Evolutionary conservation across 1,140 invertebrate genomes (phyloP), one percentile per base, ranked within the genome.

Genomic region (Drosophila navojoa): DNA sequence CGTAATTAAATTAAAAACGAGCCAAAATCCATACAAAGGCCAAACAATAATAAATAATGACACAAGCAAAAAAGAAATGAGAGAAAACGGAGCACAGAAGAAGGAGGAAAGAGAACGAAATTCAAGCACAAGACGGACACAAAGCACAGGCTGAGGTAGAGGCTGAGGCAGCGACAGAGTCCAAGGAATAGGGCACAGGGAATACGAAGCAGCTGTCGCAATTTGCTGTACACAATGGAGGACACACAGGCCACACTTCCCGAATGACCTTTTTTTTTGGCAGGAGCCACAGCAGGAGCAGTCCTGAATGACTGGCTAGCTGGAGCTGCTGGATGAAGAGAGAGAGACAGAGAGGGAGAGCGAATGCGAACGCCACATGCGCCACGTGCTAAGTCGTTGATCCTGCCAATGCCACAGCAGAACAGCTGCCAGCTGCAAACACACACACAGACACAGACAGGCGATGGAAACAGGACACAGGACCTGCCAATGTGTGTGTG

Each of bases 351-450:
- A 29, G 47, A 68, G 69, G 61, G 50, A 22, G 45, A 25, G 58
- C 13, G 47, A 69, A 66, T 57, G 32, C 40, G 70, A 75, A 79
- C 70, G 81, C 79, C 79, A 84, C 79, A 86, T 87, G 81, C 82
- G 82, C 82, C 82, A 86, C 82, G 82, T 86, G 82, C 82, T 86
- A 87, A 86, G 82, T 87, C 79, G 82, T 86, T 87, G 82, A 87
- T 86, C 82, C 82, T 86, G 82, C 49, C 81, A 79, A 73, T 69
- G 72, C 42, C 67, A 76, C 29, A 1, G 57, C 44, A 42, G 7
- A 81, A 77, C 79, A 81, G 73, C 79, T 81, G 81, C 63, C 68
- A 55, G 68, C 80, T 72, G 71, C 62, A 77, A 60, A 76, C 66
- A 71, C 72, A 29, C 27, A 5, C 27, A 27, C 27, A 27, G 1